Evolutionary conservation across 2,797 vertebrate species (phyloP), one percentile per base, ranked within the genome.

Genomic region (Poeciliopsis turneri): DNA sequence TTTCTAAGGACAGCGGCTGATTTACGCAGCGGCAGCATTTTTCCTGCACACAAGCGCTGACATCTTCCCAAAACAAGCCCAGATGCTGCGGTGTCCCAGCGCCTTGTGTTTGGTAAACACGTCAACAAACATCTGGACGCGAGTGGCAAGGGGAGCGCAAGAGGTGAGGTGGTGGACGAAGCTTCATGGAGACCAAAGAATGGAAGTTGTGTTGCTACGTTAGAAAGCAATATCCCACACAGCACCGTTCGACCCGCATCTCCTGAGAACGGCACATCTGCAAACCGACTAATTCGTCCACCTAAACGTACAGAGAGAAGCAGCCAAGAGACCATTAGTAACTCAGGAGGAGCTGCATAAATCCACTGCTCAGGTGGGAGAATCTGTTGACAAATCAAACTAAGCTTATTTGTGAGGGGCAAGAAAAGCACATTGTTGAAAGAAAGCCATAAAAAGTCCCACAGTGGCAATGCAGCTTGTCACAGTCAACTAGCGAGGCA

Each of bases 61-160:
- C 74, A 83, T 68, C 75, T 18, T 45, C 47, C 61, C 70, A 86
- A 86, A 90, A 90, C 84, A 86, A 86, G 82, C 69, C 89, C 91
- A 88, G 89, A 93, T 92, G 90, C 30, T 23, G 71, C 30, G 33
- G 74, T 84, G 81, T 79, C 82, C 84, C 94, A 95, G 93, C 93
- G 93, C 94, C 89, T 78, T 77, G 80, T 95, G 93, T 95, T 96
- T 95, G 88, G 88, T 92, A 96, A 96, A 96, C 93, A 94, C 78
- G 82, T 93, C 72, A 83, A 55, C 86, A 88, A 88, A 88, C 87
- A 87, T 83, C 77, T 85, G 85, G 78, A 77, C 57, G 6, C 80
- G 85, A 92, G 57, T 55, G 87, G 86, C 89, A 72, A 80, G 71
- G 5, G 76, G 76, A 46, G 41, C 1, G 2, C 1, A 80, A 53